Percentiles rank a stretch among this genome's conserved stretches.
Conservation (phyloP, 2,888 invertebrate genomes). For the Phortica okadai region DNA sequence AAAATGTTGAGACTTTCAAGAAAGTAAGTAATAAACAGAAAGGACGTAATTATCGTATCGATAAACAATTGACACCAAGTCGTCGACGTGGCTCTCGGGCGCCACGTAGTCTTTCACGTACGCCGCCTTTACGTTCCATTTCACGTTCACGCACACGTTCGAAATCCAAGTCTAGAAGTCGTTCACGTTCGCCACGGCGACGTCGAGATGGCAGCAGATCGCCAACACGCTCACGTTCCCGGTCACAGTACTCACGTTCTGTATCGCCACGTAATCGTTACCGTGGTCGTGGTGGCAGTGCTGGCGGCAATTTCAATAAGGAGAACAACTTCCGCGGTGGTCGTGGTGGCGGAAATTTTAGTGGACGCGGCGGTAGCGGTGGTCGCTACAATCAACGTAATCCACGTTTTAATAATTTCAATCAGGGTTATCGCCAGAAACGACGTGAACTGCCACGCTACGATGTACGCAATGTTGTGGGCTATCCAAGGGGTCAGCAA, state of each 20-base stretch:
- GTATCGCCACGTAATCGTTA: background rate
- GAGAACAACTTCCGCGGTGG: constrained; percentile 66
- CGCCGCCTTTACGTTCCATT: constrained; percentile 3
- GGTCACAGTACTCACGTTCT: constrained; percentile 32
- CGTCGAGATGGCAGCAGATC: constrained; percentile 24
- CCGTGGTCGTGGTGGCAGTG: constrained; percentile 44
- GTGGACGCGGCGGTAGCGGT: constrained; percentile 63
- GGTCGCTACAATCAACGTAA: constrained; percentile 54
- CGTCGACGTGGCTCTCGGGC: constrained; percentile 45
- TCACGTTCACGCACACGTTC: constrained; percentile 46
- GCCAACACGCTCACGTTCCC: constrained; percentile 46
- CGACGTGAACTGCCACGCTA: constrained; percentile 89
- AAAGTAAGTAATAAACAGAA: constrained; percentile 87
- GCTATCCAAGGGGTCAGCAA: constrained; percentile 76
- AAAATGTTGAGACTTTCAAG: constrained; percentile 82
- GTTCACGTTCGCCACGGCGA: constrained; percentile 29
- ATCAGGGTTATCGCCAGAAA: constrained; percentile 76
- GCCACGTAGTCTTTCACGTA: background rate
- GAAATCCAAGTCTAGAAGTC: constrained; percentile 3
- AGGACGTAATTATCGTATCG: constrained; percentile 87
- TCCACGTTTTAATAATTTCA: background rate
- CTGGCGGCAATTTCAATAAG: constrained; percentile 57
- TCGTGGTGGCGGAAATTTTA: background rate
- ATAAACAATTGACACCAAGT: constrained; percentile 75
- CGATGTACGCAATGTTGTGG: constrained; percentile 87